Conservation (phyloP, 2,113 vertebrate genomes). For the Entomyzon cyanotis region DNA sequence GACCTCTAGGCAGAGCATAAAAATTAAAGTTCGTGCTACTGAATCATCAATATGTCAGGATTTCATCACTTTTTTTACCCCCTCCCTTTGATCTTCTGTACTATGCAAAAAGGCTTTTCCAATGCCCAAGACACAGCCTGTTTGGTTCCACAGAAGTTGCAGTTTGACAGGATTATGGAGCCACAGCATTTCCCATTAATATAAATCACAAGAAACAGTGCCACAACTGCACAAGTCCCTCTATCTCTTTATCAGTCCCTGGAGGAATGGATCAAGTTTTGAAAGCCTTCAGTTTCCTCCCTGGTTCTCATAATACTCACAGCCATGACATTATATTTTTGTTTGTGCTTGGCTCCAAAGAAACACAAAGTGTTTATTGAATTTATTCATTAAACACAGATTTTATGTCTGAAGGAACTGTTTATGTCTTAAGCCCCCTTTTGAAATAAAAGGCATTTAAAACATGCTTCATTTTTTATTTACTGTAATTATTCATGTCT, state of each 20-base stretch:
- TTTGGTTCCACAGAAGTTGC: background rate
- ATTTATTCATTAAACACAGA: slow-evolving; percentile 3
- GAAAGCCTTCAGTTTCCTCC: background rate
- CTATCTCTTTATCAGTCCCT: background rate
- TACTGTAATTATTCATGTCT: background rate
- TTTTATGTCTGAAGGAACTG: background rate
- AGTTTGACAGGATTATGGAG: background rate
- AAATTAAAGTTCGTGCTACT: background rate
- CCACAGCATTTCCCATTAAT: background rate
- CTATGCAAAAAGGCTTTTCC: background rate
- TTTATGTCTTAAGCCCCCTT: background rate
- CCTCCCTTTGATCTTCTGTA: background rate
- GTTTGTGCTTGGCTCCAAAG: background rate
- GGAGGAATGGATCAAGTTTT: background rate
- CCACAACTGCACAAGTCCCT: background rate
- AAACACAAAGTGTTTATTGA: background rate
- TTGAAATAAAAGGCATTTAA: background rate
- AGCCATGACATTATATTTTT: background rate
- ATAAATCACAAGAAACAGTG: background rate
- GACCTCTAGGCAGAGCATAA: background rate
- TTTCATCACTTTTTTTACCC: background rate
- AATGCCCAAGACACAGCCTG: background rate
- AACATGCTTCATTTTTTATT: background rate
- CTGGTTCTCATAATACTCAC: background rate
- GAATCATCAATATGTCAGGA: background rate